A percentile compares a stretch with the other conserved stretches of the same genome.
Conservation (phyloP, 2,797 vertebrate species). For the Austrolebias charrua region DNA sequence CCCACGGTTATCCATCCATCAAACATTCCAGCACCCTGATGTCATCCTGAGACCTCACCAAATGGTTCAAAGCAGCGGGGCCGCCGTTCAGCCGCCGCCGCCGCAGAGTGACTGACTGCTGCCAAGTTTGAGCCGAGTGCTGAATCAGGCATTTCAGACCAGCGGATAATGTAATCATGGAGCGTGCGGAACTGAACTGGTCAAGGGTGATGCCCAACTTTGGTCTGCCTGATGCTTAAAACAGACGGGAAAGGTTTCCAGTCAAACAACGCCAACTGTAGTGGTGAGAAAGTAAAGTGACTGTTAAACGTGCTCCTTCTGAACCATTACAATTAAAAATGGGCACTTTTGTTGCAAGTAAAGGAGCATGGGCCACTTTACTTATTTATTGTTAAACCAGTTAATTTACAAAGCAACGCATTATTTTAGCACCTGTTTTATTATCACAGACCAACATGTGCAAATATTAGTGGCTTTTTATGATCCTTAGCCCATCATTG, state of each 20-base stretch:
- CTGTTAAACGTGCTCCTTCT: too few species aligned
- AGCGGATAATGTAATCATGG: slow-evolving; percentile 58
- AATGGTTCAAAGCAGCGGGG: slow-evolving; percentile 49
- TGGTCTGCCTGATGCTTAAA: slow-evolving; percentile 2
- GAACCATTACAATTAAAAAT: too few species aligned
- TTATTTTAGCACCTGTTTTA: slow-evolving; percentile 39
- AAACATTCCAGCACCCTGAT: slow-evolving; percentile 78
- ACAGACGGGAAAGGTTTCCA: slow-evolving; percentile 6
- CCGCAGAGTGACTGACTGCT: slow-evolving; percentile 61
- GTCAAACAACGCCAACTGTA: neutral
- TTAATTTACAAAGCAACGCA: slow-evolving; percentile 2
- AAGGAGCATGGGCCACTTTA: too few species aligned
- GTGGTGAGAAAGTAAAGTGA: neutral
- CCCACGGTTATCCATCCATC: slow-evolving; percentile 65
- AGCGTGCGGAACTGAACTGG: slow-evolving; percentile 33
- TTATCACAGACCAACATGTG: slow-evolving; percentile 17
- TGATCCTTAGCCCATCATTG: slow-evolving; percentile 34
- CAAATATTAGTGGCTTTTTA: slow-evolving; percentile 22
- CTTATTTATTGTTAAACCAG: neutral
- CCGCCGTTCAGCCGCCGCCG: slow-evolving; percentile 46
- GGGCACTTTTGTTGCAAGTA: too few species aligned
- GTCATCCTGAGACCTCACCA: slow-evolving; percentile 71
- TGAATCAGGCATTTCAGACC: slow-evolving; percentile 64
- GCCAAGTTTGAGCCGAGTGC: slow-evolving; percentile 61
- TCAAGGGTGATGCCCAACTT: slow-evolving; percentile 34